These are phyloP conservation scores for Leistus spinibarbis DNA, from an alignment of 2,888 invertebrate genomes.

Conservation along the genomic window DNA sequence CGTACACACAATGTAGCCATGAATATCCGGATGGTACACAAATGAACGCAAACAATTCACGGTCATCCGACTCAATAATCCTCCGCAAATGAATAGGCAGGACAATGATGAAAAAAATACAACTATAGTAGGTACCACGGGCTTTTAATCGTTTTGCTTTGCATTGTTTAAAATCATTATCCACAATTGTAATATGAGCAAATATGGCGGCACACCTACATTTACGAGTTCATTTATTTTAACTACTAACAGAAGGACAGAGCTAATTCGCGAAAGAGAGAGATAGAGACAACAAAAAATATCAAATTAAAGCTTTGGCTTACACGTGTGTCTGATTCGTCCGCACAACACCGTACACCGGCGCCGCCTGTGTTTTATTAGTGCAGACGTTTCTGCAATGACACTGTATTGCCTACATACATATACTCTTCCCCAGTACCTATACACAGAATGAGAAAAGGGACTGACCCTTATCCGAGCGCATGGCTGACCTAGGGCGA, in stretches of 20 bases:
- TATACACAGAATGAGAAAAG: neutral
- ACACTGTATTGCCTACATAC: neutral
- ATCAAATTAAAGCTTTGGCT: conserved; percentile 32
- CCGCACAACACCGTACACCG: neutral
- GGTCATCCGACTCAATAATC: neutral
- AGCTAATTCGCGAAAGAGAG: neutral
- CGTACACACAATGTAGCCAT: neutral
- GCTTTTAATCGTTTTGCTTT: conserved; percentile 32
- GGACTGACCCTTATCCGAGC: neutral
- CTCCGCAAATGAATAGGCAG: no score
- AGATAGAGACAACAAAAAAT: conserved; percentile 14
- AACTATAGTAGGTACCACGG: neutral
- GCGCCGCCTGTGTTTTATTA: neutral
- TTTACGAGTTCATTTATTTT: conserved; percentile 36
- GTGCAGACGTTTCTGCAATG: neutral
- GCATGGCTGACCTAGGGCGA: neutral
- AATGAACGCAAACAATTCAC: neutral
- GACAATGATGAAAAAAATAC: neutral
- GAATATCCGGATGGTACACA: neutral
- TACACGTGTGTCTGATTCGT: neutral
- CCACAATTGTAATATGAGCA: conserved; percentile 23
- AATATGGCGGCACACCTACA: conserved; percentile 27
- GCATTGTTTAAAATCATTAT: conserved; percentile 39
- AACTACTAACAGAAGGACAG: conserved; percentile 24
- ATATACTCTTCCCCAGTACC: neutral